Percentiles rank a stretch among this genome's conserved stretches.
Conservation (phyloP, 2,888 invertebrate species). For the Ommatoiulus sabulosus region DNA sequence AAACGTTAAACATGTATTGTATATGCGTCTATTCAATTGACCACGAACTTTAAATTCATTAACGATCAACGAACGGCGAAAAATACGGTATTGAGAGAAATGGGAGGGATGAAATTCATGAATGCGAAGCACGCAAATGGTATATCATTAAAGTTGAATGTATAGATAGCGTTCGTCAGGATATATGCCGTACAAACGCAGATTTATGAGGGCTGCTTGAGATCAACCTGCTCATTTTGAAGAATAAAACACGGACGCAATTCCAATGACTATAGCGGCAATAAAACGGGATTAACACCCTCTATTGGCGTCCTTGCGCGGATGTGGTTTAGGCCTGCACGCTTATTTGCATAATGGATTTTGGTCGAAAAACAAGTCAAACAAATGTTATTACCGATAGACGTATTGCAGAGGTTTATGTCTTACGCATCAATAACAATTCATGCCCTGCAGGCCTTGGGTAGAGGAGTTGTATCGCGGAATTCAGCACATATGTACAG, state of each 20-base stretch:
- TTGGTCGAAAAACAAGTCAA: conserved; percentile 9
- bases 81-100: conserved; percentile 1
- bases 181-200: neutral
- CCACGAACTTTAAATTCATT: neutral
- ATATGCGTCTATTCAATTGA: neutral
- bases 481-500: no score
- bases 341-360: conserved; percentile 11
- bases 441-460: no score
- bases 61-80: neutral
- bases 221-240: conserved; percentile 22
- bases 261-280: conserved; percentile 13
- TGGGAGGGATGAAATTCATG: neutral
- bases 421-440: no score
- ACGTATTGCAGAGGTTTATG: neutral
- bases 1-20: neutral
- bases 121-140: conserved; percentile 27
- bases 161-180: neutral
- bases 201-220: neutral
- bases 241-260: neutral
- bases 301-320: neutral
- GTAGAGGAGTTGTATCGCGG: no score
- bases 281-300: conserved; percentile 28
- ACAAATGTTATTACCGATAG: neutral
- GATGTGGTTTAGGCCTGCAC: neutral
- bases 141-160: neutral